Evolutionary conservation across 1,140 invertebrate species (phyloP).

Genomic region (Neodiprion pinetum): DNA sequence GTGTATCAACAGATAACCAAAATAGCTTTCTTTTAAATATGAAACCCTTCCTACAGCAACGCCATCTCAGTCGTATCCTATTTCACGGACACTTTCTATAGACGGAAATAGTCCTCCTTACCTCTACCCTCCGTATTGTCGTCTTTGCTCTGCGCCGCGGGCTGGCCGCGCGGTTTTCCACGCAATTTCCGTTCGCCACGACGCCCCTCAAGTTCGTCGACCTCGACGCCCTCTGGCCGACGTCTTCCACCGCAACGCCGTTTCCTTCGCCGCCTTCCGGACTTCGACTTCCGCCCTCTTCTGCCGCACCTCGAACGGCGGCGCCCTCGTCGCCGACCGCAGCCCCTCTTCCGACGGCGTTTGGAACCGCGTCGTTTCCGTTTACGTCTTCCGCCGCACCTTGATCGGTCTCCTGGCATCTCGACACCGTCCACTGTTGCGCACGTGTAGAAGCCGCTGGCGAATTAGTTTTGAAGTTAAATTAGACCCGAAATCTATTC

Average conservation of each 20-base stretch:
- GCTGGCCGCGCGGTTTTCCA: not conserved
- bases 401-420: not conserved
- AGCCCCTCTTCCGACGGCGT: not conserved
- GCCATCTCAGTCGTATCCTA: too few relatives aligned
- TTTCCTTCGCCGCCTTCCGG: not conserved
- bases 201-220: not conserved
- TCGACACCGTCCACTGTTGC: not conserved
- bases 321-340: not conserved
- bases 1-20: too few relatives aligned
- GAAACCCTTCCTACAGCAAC: too few relatives aligned
- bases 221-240: not conserved
- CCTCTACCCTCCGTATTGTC: not conserved
- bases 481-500: too few relatives aligned
- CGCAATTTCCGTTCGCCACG: not conserved
- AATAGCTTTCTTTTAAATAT: too few relatives aligned
- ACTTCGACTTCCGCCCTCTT: not conserved
- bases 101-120: too few relatives aligned
- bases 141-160: not conserved
- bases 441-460: constrained; percentile 40
- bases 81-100: too few relatives aligned
- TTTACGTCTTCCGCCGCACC: not conserved
- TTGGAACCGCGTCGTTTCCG: not conserved
- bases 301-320: constrained; percentile 9
- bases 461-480: not conserved
- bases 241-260: not conserved